These are phyloP conservation scores for Leucopsar rothschildi DNA, from an alignment of 2,113 vertebrate species.

Conservation along the genomic window DNA sequence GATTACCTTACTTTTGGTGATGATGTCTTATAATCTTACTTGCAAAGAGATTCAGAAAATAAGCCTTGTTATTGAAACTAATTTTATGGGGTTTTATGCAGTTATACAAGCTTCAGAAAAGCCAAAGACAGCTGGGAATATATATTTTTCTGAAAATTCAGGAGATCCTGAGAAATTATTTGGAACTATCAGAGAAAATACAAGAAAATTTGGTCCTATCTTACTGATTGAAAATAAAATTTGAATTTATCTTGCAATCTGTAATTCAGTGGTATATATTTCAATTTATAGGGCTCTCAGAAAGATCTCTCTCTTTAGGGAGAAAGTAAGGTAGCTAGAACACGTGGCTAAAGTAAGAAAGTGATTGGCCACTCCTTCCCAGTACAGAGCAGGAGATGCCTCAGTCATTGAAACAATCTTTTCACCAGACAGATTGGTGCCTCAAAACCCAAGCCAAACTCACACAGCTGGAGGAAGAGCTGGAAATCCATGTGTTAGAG, in stretches of 20 bases:
- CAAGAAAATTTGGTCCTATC: background rate
- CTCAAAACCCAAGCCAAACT: background rate
- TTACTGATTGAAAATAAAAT: background rate
- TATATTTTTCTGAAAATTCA: background rate
- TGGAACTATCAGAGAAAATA: background rate
- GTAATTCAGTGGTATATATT: background rate
- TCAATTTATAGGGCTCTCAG: background rate
- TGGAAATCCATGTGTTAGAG: background rate
- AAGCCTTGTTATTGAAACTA: background rate
- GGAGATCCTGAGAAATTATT: background rate
- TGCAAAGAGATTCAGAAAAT: background rate
- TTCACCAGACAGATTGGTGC: background rate
- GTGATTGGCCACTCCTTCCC: background rate
- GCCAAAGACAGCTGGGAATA: background rate
- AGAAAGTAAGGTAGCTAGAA: background rate
- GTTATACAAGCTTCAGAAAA: background rate
- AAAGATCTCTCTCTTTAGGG: background rate
- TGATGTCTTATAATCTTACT: background rate
- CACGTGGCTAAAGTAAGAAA: fast-evolving
- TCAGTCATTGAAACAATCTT: background rate
- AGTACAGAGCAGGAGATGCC: background rate
- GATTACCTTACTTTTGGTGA: background rate
- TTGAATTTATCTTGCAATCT: background rate
- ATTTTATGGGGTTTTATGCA: background rate
- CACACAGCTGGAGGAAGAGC: background rate